Base-by-base conservation (phyloP, 2,797 vertebrate species). In the Acanthornis magna region DNA sequence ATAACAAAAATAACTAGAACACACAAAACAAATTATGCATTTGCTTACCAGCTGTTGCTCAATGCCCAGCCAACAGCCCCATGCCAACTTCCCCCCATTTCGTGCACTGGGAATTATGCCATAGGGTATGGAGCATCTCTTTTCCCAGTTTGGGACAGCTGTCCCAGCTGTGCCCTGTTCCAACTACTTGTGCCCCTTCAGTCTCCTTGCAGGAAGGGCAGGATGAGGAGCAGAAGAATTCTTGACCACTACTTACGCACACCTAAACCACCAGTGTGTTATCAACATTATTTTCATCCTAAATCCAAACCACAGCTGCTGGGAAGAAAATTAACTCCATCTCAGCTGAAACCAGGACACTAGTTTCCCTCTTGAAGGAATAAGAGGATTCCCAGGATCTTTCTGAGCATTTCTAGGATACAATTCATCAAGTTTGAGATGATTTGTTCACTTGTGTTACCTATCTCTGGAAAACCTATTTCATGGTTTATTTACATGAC, bases 181-280 rank as follows among this genome's bases (percentile, higher is more conserved):
- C n/a, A 70, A 1, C 1, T 36, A 6, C 5, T 58, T 42, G 18
- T 36, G 18, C 5, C 38, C 16, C 9, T 29, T 67, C 38, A 70
- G 17, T 25, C 13, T 51, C 18, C 26, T 45, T 0, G 0, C 8
- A 58, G 22, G 19, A 48, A 18, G 7, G 13, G 11, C 62, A 65
- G 21, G 7, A 47, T 32, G 26, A 63, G 15, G 51, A 51, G 6
- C n/a, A 53, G 50, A 63, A 58, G 11, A 42, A 68, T 68, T 50
- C 30, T 53, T 29, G 45, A 75, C 30, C n/a, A 25, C 26, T n/a
- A 27, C 10, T 58, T 53, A 65, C 47, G 26, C 43, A 43, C 10
- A 38, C 17, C 8, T 47, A 63, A 75, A 75, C 18, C 7, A 43
- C 11, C 38, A 71, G 26, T 21, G 9, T 48, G 16, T 43, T 71